Conservation (phyloP, 2,113 vertebrate genomes). For the Daboia siamensis region DNA sequence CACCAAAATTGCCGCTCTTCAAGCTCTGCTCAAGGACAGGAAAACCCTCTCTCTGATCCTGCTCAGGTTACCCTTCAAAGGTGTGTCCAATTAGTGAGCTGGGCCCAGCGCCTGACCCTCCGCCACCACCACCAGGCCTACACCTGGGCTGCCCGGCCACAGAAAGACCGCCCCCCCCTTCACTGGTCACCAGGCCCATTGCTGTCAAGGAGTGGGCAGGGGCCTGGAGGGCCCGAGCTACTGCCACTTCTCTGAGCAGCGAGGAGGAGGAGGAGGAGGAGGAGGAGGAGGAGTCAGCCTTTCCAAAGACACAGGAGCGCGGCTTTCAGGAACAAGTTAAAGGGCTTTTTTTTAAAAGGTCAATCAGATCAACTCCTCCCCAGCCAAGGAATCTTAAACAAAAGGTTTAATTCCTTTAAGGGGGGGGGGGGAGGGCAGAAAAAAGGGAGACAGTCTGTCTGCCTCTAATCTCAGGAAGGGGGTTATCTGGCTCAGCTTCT, state of each 20-base stretch:
- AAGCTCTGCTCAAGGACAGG: neutral
- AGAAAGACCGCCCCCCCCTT: neutral
- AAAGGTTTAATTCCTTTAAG: constrained; percentile 64
- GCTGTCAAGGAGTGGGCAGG: neutral
- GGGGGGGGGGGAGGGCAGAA: constrained; percentile 49
- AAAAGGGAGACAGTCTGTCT: constrained; percentile 98
- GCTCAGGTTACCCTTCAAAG: neutral
- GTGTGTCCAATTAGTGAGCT: neutral
- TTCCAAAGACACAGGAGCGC: constrained; percentile 79
- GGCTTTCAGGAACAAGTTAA: constrained; percentile 83
- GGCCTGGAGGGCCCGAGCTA: neutral
- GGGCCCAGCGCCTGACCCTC: neutral
- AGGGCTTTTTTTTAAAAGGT: constrained; percentile 83
- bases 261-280: no score
- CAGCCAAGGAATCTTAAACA: constrained; percentile 92
- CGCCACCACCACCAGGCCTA: neutral
- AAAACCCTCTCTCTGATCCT: neutral
- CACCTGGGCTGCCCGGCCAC: neutral
- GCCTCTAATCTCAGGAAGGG: constrained; percentile 86
- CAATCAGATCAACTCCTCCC: constrained; percentile 94
- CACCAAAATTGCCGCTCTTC: neutral
- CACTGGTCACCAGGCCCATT: no score
- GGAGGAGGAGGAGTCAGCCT: constrained; percentile 53
- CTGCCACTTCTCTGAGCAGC: rapidly evolving
- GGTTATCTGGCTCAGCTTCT: constrained; percentile 79